These are phyloP conservation scores for Pachyseris speciosa DNA, from an alignment of 64 coral and sea anemone species.

Conservation along the genomic window DNA sequence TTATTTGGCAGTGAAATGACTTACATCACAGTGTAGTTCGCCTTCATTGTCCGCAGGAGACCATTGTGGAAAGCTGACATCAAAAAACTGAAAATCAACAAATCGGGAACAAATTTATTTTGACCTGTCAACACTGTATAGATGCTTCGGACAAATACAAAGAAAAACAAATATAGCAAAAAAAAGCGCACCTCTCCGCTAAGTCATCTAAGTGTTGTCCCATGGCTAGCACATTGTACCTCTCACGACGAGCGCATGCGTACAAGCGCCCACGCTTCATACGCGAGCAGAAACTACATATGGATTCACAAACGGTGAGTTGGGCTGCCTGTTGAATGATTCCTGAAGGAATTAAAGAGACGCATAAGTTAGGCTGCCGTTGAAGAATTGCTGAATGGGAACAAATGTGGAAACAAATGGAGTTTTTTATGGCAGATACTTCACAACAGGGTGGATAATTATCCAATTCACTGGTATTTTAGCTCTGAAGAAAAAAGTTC, in stretches of 20 bases:
- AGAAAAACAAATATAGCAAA: background rate
- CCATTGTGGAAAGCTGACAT: constrained; percentile 99
- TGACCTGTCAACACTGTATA: background rate
- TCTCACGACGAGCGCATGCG: constrained; percentile 93
- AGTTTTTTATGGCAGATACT: too few species aligned
- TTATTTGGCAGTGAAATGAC: background rate
- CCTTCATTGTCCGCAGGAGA: constrained; percentile 95
- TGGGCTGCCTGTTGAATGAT: constrained; percentile 93
- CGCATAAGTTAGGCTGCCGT: background rate
- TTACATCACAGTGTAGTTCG: constrained; percentile 93
- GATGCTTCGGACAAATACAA: background rate
- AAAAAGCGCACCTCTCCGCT: constrained; percentile 89
- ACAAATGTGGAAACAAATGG: background rate
- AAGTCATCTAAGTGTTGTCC: constrained; percentile 97
- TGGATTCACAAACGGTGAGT: constrained; percentile 93
- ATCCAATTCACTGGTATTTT: too few species aligned
- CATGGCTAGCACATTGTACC: constrained; percentile 94
- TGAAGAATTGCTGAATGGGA: background rate
- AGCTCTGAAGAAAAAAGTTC: too few species aligned
- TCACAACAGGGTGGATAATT: too few species aligned
- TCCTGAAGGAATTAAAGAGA: constrained; percentile 32
- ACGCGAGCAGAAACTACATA: constrained; percentile 98
- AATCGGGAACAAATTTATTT: background rate
- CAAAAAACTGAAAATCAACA: constrained; percentile 75
- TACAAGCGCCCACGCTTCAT: constrained; percentile 98